Conservation (phyloP, 1,140 invertebrate genomes). For the Tetragnatha versicolor region DNA sequence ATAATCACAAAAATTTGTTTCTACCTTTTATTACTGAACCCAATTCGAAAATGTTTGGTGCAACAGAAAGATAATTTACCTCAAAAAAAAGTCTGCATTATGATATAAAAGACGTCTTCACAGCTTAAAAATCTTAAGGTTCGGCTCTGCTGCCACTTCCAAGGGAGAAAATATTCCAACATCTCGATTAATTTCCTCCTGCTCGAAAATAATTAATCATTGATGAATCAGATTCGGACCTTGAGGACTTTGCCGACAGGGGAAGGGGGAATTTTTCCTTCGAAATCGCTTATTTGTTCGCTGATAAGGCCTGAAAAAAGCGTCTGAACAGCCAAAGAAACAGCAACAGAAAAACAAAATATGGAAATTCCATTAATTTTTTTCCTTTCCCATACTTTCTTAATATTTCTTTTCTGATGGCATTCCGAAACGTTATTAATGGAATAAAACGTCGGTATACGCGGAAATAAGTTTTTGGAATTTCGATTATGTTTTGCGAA, state of each 20-base stretch:
- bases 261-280: not conserved
- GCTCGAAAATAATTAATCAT: constrained; percentile 46
- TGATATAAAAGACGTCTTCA: constrained; percentile 10
- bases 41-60: constrained; percentile 29
- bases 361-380: constrained; percentile 49
- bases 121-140: constrained; percentile 31
- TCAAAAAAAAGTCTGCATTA: not conserved
- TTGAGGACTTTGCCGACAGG: not conserved
- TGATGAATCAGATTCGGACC: constrained; percentile 45
- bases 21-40: not conserved
- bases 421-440: constrained; percentile 48
- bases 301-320: constrained; percentile 30
- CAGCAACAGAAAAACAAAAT: constrained; percentile 16
- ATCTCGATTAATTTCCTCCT: constrained; percentile 50
- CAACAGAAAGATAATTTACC: not conserved
- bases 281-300: constrained; percentile 39
- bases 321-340: constrained; percentile 1
- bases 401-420: constrained; percentile 33
- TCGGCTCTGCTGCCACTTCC: constrained; percentile 9
- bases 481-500: constrained; percentile 50
- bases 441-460: constrained; percentile 40
- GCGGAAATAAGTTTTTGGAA: constrained; percentile 49
- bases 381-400: constrained; percentile 18
- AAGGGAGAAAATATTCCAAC: constrained; percentile 40
- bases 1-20: too few species aligned